Base-by-base conservation (phyloP, 2,888 invertebrate species). In the Mystacides longicornis region DNA sequence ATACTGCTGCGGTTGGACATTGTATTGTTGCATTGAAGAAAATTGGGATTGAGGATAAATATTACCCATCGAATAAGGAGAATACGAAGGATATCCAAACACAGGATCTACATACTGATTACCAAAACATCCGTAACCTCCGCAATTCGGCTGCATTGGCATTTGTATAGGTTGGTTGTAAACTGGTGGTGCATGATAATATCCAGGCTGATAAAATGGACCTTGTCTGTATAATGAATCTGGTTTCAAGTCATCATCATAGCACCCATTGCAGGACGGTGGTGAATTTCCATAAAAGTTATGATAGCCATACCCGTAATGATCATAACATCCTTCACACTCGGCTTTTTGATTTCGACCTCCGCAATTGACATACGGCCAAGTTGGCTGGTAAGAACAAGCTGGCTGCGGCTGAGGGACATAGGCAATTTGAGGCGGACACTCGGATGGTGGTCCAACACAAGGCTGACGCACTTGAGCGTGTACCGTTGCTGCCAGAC, bases 311-410 rank as follows among this genome's bases (percentile, higher is more conserved):
- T 56, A 57, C 5, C 60, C 64, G 52, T 67, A 68, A 37, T 69
- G 68, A 23, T 63, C 60, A 62, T 71, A 71, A 61, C 72, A 71
- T 9, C 71, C 71, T 3, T 64, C 66, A 55, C 71, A 72, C 31
- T 59, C 62, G 5, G 62, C 16, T 23, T 52, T 54, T 23, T 49
- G 37, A 19, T 33, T 31, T 20, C 14, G 23, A n/a, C 45, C 22
- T 54, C 56, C 58, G 46, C 61, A 61, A 1, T 49, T 23, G 1
- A 71, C 68, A 53, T 70, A 73, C 1, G 73, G 72, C 71, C 71
- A 72, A 11, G 53, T 54, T 1, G 66, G 64, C 45, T 66, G 66
- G 55, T 69, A 69, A 7, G 61, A 56, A 56, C 73, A 73, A 48
- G 64, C 63, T 1, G 71, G 70, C 60, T 69, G 69, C 1, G 71